Evolutionary conservation across 2,888 invertebrate species (phyloP).

Genomic region (Thelaira solivaga): DNA sequence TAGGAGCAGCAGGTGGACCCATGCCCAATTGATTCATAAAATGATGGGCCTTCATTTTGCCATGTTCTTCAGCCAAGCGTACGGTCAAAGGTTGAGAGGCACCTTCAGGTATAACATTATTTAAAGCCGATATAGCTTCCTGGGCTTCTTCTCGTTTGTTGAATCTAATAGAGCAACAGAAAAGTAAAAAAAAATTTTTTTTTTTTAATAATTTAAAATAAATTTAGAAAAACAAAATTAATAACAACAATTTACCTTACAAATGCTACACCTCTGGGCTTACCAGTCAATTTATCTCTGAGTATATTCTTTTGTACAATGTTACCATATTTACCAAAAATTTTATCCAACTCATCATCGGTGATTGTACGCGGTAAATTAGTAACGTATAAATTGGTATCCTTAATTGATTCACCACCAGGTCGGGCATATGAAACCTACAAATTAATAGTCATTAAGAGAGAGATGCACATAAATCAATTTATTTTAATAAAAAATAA

Average conservation of each 20-base stretch:
- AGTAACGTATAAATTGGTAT: constrained; percentile 95
- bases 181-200: neutral
- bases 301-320: constrained; percentile 95
- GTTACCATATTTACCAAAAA: constrained; percentile 92
- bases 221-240: too few relatives aligned
- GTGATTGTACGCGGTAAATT: constrained; percentile 92
- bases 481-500: too few relatives aligned
- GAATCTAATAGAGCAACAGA: constrained; percentile 79
- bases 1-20: constrained; percentile 68
- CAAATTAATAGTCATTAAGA: too few relatives aligned
- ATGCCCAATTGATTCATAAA: constrained; percentile 74
- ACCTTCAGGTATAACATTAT: constrained; percentile 90
- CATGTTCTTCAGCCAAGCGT: constrained; percentile 78
- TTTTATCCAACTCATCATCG: constrained; percentile 88
- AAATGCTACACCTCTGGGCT: constrained; percentile 94
- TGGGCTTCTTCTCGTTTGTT: constrained; percentile 93
- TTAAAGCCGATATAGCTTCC: constrained; percentile 90
- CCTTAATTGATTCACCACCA: constrained; percentile 93
- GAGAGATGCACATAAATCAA: too few relatives aligned
- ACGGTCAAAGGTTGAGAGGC: constrained; percentile 90
- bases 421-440: constrained; percentile 94
- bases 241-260: constrained; percentile 82
- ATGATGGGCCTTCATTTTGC: constrained; percentile 76
- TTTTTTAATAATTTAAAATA: too few relatives aligned
- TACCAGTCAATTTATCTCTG: constrained; percentile 91